Percentiles rank a stretch among this genome's conserved stretches.
phyloP scores from a whole-genome alignment of 2,113 vertebrate genomes.

The Pterophyllum scalare region DNA sequence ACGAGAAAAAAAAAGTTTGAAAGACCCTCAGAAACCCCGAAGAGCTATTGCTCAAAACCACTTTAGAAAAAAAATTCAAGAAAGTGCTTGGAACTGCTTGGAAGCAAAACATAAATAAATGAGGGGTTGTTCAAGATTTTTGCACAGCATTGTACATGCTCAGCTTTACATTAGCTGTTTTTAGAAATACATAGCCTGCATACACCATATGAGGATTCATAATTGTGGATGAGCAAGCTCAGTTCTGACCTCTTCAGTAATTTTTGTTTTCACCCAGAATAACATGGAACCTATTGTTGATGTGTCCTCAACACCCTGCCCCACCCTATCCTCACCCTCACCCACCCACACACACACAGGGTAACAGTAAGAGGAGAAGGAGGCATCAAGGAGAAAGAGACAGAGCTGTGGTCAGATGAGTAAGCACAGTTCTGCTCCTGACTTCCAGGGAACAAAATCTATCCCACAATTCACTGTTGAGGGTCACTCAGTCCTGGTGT shows the following conservation, averaged over 20 bases:
- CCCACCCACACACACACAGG: background rate
- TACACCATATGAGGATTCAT: background rate
- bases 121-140: too few species aligned
- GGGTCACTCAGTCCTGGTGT: slow-evolving; percentile 45
- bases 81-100: too few species aligned
- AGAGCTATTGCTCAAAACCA: too few species aligned
- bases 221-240: background rate
- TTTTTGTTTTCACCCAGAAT: slow-evolving; percentile 19
- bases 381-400: slow-evolving; percentile 48
- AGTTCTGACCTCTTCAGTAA: slow-evolving; percentile 19
- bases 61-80: too few species aligned
- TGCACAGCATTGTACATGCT: background rate
- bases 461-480: slow-evolving; percentile 31
- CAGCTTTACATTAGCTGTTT: background rate
- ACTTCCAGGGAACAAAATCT: slow-evolving; percentile 31
- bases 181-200: background rate
- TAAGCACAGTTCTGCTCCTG: slow-evolving; percentile 58
- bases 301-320: slow-evolving; percentile 5
- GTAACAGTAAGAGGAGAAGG: too few species aligned
- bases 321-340: background rate
- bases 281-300: slow-evolving; percentile 33
- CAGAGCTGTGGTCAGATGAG: slow-evolving; percentile 47
- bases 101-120: too few species aligned
- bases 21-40: too few species aligned
- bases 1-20: too few species aligned